phyloP scores from a whole-genome alignment of 2,888 invertebrate species.

The Apamea sordens region DNA sequence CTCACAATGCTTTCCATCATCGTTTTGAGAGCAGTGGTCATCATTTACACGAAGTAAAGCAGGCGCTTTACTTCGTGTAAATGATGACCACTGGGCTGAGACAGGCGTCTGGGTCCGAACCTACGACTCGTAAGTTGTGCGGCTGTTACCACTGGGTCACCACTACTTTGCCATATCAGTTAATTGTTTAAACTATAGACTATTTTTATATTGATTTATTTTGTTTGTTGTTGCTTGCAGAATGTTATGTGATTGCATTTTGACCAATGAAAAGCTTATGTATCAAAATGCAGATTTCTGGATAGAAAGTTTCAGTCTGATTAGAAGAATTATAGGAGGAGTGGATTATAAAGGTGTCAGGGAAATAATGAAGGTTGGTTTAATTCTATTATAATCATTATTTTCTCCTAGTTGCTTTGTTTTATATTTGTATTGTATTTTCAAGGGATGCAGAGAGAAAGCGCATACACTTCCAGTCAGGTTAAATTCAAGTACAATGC shows the following conservation, averaged over 20 bases:
- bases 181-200: neutral
- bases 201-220: conserved; percentile 20
- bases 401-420: neutral
- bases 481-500: conserved; percentile 94
- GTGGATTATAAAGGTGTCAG: conserved; percentile 99
- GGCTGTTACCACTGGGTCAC: neutral
- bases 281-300: conserved; percentile 96
- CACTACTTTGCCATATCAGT: neutral
- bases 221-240: conserved; percentile 83
- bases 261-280: conserved; percentile 95
- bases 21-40: neutral
- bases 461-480: conserved; percentile 94
- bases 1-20: neutral
- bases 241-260: conserved; percentile 96
- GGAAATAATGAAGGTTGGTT: conserved; percentile 96
- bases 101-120: neutral
- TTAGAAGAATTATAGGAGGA: conserved; percentile 95
- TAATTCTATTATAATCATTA: neutral
- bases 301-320: conserved; percentile 96
- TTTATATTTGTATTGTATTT: conserved; percentile 49
- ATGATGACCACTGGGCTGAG: too few relatives aligned
- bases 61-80: too few relatives aligned
- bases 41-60: neutral
- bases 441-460: conserved; percentile 96
- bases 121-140: neutral